These are phyloP conservation scores for Lasioglossum leucozonium DNA, from an alignment of 2,888 invertebrate species.

Conservation along the genomic window DNA sequence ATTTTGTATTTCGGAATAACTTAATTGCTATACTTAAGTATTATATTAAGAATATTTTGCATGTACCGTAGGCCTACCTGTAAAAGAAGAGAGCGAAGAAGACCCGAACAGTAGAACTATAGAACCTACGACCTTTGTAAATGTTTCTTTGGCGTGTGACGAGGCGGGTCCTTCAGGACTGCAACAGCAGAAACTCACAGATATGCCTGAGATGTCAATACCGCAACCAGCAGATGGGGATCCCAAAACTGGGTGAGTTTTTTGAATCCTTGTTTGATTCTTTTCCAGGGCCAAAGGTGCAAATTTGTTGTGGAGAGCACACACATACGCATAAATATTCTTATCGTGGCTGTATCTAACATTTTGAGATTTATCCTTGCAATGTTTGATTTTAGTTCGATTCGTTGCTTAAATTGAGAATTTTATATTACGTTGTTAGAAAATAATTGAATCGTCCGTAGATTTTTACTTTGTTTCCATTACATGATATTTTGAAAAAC, in stretches of 20 bases:
- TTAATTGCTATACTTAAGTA: background rate
- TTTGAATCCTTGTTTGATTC: constrained; percentile 63
- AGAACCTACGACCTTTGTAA: constrained; percentile 82
- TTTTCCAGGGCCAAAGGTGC: constrained; percentile 80
- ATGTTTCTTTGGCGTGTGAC: constrained; percentile 82
- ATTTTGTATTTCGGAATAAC: background rate
- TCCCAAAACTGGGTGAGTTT: constrained; percentile 84
- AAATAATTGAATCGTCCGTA: background rate
- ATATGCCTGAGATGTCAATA: constrained; percentile 81
- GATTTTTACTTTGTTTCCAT: constrained; percentile 14
- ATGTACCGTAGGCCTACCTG: constrained; percentile 77
- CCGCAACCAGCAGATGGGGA: constrained; percentile 79
- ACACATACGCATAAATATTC: constrained; percentile 68
- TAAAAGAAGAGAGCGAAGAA: constrained; percentile 83
- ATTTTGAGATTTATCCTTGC: background rate
- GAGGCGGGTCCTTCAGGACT: constrained; percentile 84
- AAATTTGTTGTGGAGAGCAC: constrained; percentile 80
- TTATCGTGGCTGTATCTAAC: background rate
- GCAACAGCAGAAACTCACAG: constrained; percentile 82
- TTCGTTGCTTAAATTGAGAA: background rate
- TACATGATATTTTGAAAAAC: background rate
- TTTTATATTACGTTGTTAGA: background rate
- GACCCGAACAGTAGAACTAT: constrained; percentile 78
- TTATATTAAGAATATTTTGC: background rate
- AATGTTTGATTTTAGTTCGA: background rate